Conservation (phyloP, 2,797 vertebrate genomes). For the Mus spretus region DNA sequence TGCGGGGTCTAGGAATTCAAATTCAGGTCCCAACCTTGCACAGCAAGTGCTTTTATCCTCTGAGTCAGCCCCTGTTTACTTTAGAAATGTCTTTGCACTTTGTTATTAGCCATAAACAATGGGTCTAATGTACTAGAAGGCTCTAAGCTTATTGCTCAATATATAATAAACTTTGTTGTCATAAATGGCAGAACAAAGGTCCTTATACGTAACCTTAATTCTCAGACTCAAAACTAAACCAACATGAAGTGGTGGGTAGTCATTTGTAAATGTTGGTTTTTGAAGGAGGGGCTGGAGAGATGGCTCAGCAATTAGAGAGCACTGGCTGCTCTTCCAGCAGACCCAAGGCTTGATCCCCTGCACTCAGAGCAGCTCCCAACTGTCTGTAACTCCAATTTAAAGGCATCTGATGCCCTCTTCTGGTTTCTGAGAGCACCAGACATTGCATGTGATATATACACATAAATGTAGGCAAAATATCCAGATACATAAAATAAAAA, state of each 20-base stretch:
- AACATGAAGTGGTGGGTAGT: slow-evolving; percentile 84
- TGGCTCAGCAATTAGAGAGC: neutral
- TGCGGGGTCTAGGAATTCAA: neutral
- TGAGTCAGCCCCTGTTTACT: neutral
- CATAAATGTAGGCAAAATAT: neutral
- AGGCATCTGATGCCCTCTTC: neutral
- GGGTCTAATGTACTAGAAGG: slow-evolving; percentile 64
- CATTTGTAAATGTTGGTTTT: slow-evolving; percentile 87
- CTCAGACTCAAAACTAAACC: slow-evolving; percentile 83
- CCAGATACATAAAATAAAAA: neutral
- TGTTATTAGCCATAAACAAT: slow-evolving; percentile 58
- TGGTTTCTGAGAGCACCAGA: neutral
- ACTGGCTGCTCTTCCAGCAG: neutral
- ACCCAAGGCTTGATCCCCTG: neutral
- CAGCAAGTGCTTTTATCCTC: too few relatives aligned
- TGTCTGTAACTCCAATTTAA: neutral
- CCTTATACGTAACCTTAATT: slow-evolving; percentile 82
- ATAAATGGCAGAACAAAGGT: slow-evolving; percentile 73
- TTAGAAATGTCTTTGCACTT: slow-evolving; percentile 66
- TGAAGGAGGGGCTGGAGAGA: slow-evolving; percentile 18
- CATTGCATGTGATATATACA: neutral
- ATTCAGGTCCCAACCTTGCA: neutral
- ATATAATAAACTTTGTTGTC: slow-evolving; percentile 58
- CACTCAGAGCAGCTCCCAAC: neutral
- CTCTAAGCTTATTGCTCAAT: slow-evolving; percentile 51